These are phyloP conservation scores for Sesamia inferens DNA, from an alignment of 2,888 invertebrate species.

Conservation along the genomic window DNA sequence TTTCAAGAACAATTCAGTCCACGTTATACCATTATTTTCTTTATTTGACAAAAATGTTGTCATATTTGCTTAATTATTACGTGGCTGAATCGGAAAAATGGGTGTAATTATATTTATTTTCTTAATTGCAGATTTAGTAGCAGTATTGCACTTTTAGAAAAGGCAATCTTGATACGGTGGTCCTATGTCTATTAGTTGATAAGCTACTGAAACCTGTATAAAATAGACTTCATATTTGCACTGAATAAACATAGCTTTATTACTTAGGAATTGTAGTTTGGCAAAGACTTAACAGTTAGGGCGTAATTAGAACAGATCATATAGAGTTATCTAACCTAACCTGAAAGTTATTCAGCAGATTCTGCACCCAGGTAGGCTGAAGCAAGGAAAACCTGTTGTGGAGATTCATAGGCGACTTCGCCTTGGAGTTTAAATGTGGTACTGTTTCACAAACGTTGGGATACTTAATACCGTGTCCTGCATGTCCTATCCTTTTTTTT, in stretches of 20 bases:
- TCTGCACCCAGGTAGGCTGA: no score
- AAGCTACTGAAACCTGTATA: conserved; percentile 1
- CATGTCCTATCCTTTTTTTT: no score
- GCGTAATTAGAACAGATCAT: background rate
- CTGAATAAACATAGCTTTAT: background rate
- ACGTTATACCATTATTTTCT: conserved; percentile 6
- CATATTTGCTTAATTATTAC: background rate
- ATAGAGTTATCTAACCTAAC: no score
- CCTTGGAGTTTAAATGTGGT: no score
- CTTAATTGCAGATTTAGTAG: background rate
- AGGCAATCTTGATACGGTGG: background rate
- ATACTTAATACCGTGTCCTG: no score
- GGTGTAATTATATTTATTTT: conserved; percentile 2
- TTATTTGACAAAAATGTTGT: conserved; percentile 6
- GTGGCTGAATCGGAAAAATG: background rate
- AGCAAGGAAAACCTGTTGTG: no score
- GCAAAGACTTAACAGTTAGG: background rate
- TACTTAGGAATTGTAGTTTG: background rate
- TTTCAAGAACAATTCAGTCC: conserved; percentile 6
- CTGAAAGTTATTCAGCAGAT: no score
- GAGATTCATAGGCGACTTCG: no score
- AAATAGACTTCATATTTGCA: background rate
- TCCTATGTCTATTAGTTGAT: background rate
- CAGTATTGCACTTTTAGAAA: background rate
- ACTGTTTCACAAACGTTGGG: no score